phyloP scores from a whole-genome alignment of 2,888 invertebrate genomes.

The Hipparchia semele region DNA sequence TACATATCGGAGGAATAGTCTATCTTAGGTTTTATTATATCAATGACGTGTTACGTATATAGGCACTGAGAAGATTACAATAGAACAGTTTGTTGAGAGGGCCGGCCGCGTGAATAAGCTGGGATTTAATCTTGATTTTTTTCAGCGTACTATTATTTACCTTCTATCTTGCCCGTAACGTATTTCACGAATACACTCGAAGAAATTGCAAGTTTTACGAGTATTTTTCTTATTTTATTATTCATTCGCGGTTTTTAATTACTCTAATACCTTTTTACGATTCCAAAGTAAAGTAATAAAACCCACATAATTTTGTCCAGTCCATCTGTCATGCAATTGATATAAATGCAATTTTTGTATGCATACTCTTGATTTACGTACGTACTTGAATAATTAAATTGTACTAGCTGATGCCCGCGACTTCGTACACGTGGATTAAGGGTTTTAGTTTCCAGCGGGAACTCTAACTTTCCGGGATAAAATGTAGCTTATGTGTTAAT shows the following conservation, averaged over 20 bases:
- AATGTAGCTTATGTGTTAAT: too few relatives aligned
- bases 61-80: slow-evolving; percentile 10
- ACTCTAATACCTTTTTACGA: background rate
- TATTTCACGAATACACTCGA: slow-evolving; percentile 24
- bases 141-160: slow-evolving; percentile 33
- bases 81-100: slow-evolving; percentile 49
- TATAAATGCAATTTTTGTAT: too few relatives aligned
- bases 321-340: too few relatives aligned
- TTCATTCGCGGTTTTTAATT: slow-evolving; percentile 7
- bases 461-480: too few relatives aligned
- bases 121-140: slow-evolving; percentile 52
- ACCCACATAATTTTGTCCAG: background rate
- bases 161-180: slow-evolving; percentile 34
- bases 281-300: background rate
- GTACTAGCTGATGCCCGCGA: too few relatives aligned
- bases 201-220: slow-evolving; percentile 36
- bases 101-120: slow-evolving; percentile 39
- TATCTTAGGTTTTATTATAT: background rate
- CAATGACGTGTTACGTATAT: background rate
- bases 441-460: too few relatives aligned
- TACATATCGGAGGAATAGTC: background rate
- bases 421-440: too few relatives aligned
- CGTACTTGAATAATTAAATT: too few relatives aligned
- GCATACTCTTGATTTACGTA: too few relatives aligned
- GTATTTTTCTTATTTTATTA: slow-evolving; percentile 32